Evolutionary conservation across 2,797 vertebrate genomes (phyloP), one percentile per base, ranked within the genome.

Genomic region (Sebastes flavidus): DNA sequence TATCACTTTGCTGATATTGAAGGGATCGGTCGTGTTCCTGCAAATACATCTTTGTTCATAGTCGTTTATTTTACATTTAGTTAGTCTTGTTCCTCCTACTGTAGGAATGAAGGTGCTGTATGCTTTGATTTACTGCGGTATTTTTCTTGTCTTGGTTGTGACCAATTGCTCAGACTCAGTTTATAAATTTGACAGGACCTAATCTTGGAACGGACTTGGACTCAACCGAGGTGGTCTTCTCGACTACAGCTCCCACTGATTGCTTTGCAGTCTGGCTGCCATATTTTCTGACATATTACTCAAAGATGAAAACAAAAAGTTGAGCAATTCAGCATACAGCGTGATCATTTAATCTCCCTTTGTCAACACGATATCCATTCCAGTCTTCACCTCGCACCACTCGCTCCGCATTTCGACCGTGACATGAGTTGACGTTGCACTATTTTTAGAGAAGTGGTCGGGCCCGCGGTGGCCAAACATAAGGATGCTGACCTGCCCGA

Each of bases 391-490:
- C 61, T 75, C 66, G 24, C 20, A 71, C 76, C 46, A 63, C 60
- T 56, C 78, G 78, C 65, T 66, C 62, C 34, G 61, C 81, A 68
- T 73, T 89, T 82, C 66, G 81, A 80, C 83, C 77, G 24, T 46
- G 65, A 72, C 58, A 73, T 55, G 36, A 67, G 63, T 88, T 78
- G 78, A 74, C 81, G 54, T 32, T 10, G 18, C 10, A 24, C 36
- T 83, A 81, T 88, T 82, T 91, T 88, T 60, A 82, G 77, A 88
- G 81, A 85, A 76, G 85, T 20, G 78, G 78, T 84, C 4, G 34
- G 34, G 59, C 5, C 62, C 24, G 42, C 74, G 24, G 56, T 76
- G 65, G 80, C 84, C 82, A 78, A 85, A 82, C 76, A 80, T 65
- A 54, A 81, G 74, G 86, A 75, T 65, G 72, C 66, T 84, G 89